phyloP scores from a whole-genome alignment of 2,113 vertebrate genomes.

The Gracilinanus agilis region DNA sequence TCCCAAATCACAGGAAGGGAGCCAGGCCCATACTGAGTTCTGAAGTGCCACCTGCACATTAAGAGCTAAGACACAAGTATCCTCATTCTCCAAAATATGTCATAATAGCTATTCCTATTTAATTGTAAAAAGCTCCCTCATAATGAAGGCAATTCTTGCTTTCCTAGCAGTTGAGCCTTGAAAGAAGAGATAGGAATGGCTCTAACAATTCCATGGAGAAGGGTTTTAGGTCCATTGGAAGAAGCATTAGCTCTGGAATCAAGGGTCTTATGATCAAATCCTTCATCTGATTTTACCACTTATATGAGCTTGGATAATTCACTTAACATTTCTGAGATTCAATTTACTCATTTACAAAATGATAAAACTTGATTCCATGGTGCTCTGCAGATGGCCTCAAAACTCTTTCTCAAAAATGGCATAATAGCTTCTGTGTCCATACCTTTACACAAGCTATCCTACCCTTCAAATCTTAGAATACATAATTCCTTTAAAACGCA shows the following conservation, averaged over 20 bases:
- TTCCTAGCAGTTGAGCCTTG: neutral
- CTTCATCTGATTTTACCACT: neutral
- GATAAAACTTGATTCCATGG: neutral
- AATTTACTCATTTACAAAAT: neutral
- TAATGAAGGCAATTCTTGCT: neutral
- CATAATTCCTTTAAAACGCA: neutral
- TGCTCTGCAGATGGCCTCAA: neutral
- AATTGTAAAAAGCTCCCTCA: neutral
- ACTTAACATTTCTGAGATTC: neutral
- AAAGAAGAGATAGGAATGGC: neutral
- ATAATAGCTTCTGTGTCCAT: neutral
- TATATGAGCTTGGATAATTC: neutral
- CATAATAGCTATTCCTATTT: neutral
- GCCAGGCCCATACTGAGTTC: neutral
- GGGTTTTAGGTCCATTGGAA: neutral
- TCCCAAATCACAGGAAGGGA: neutral
- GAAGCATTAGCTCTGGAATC: neutral
- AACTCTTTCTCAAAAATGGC: neutral
- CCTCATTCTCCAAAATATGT: neutral
- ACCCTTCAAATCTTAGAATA: neutral
- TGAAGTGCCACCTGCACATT: neutral
- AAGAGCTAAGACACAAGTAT: conserved; percentile 3
- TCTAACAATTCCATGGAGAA: neutral
- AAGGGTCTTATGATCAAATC: neutral
- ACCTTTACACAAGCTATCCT: neutral